A percentile compares a stretch with the other conserved stretches of the same genome.
Evolutionary conservation across 2,888 invertebrate genomes (phyloP).

Genomic region (Drosophila algonquin): DNA sequence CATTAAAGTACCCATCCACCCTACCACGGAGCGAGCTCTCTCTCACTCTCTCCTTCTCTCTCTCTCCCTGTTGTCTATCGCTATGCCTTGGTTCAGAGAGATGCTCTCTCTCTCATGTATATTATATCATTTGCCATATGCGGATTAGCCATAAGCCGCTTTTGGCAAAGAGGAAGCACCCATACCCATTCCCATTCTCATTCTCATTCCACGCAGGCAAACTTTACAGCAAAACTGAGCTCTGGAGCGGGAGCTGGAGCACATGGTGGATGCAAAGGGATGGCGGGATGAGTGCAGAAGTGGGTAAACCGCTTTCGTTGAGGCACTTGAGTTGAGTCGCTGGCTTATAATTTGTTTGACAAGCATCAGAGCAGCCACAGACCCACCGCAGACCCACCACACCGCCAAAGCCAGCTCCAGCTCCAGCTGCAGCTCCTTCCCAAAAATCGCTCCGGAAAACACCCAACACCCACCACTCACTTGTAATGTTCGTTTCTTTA

Average conservation of each 20-base stretch:
- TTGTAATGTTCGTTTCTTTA: neutral
- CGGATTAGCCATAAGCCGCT: conserved; percentile 76
- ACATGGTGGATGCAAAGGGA: neutral
- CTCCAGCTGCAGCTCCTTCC: neutral
- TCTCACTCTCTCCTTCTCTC: neutral
- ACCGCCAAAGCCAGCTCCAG: neutral
- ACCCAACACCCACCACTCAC: neutral
- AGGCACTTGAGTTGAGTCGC: conserved; percentile 60
- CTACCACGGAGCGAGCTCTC: neutral
- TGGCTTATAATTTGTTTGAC: conserved; percentile 76
- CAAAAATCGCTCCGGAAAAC: conserved; percentile 2
- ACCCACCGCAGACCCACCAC: neutral
- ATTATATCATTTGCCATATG: conserved; percentile 79
- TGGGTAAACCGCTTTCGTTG: conserved; percentile 44
- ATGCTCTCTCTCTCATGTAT: conserved; percentile 42
- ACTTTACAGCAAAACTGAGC: conserved; percentile 38
- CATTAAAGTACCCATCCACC: neutral
- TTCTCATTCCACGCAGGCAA: conserved; percentile 17
- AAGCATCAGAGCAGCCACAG: conserved; percentile 61
- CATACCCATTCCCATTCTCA: neutral
- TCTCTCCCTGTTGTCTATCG: neutral
- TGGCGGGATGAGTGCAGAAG: conserved; percentile 14
- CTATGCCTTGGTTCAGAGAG: conserved; percentile 17
- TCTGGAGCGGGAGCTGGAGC: neutral
- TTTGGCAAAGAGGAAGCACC: conserved; percentile 44